Evolutionary conservation across 1,140 invertebrate genomes (phyloP).

Genomic region (Palaemon carinicauda): DNA sequence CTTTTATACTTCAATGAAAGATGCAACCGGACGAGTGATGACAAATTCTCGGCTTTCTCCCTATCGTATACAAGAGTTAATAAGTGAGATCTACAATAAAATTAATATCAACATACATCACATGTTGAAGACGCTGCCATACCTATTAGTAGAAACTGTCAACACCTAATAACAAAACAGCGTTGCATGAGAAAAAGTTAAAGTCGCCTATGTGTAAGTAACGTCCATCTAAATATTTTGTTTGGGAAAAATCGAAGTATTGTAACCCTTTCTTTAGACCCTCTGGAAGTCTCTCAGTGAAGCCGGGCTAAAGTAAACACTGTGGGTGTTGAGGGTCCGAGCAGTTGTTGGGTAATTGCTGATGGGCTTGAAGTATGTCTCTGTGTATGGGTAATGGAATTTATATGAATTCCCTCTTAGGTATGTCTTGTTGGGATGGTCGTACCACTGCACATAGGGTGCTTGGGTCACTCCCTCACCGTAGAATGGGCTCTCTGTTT

Average conservation of each 20-base stretch:
- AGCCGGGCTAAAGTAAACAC: neutral
- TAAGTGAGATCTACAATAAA: too few species aligned
- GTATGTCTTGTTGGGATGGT: slow-evolving; percentile 23
- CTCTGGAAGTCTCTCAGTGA: neutral
- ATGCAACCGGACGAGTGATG: too few species aligned
- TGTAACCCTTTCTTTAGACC: neutral
- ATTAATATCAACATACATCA: too few species aligned
- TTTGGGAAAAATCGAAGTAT: neutral
- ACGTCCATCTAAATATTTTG: too few species aligned
- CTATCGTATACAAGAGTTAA: too few species aligned
- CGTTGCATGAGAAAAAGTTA: too few species aligned
- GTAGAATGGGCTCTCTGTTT: slow-evolving; percentile 9
- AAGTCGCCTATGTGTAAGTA: too few species aligned
- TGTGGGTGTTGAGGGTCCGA: slow-evolving; percentile 14
- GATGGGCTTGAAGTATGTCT: slow-evolving; percentile 16
- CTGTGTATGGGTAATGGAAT: slow-evolving; percentile 32
- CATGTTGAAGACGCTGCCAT: too few species aligned
- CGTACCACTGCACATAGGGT: slow-evolving; percentile 5
- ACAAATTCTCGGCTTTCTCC: too few species aligned
- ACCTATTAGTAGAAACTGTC: too few species aligned
- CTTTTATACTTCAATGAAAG: too few species aligned
- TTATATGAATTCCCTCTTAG: slow-evolving; percentile 1
- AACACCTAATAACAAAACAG: too few species aligned
- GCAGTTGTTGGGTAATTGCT: slow-evolving; percentile 18
- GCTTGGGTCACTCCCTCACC: neutral